Percentiles rank a stretch among this genome's conserved stretches.
phyloP scores from a whole-genome alignment of 2,888 invertebrate genomes.

The Epinotia demarniana region DNA sequence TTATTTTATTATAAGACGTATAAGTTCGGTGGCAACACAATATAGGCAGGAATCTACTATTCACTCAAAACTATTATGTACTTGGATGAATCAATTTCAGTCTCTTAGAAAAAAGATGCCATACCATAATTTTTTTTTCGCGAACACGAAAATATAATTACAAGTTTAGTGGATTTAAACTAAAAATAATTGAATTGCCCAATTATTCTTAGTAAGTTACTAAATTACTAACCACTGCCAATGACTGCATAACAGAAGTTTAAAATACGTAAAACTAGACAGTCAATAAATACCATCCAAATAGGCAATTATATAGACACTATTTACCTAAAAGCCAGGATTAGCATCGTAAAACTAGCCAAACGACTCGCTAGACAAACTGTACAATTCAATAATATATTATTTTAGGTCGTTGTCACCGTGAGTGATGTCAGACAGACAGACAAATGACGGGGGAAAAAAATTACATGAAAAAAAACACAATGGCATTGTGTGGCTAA shows the following conservation, averaged over 20 bases:
- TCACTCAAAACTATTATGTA: too few species aligned
- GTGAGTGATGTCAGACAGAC: slow-evolving; percentile 75
- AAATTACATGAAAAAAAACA: slow-evolving; percentile 62
- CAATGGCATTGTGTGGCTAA: slow-evolving; percentile 67
- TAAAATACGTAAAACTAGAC: neutral
- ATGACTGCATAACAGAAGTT: neutral
- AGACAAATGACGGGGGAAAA: slow-evolving; percentile 68
- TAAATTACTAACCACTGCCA: too few species aligned
- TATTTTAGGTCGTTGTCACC: slow-evolving; percentile 77
- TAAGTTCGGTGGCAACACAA: too few species aligned
- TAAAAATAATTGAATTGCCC: too few species aligned
- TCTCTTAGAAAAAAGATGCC: too few species aligned
- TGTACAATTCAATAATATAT: slow-evolving; percentile 71
- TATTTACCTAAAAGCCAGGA: slow-evolving; percentile 47
- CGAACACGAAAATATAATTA: too few species aligned
- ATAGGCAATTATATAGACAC: slow-evolving; percentile 28
- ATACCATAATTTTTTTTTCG: too few species aligned
- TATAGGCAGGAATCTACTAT: too few species aligned
- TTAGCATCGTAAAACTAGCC: slow-evolving; percentile 51
- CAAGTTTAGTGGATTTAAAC: too few species aligned
- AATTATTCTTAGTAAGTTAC: too few species aligned
- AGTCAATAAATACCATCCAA: slow-evolving; percentile 16
- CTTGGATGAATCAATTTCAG: too few species aligned
- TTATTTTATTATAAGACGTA: too few species aligned
- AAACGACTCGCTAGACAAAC: slow-evolving; percentile 54